Conservation (phyloP, 1,140 invertebrate species). For the Oryzaephilus surinamensis region DNA sequence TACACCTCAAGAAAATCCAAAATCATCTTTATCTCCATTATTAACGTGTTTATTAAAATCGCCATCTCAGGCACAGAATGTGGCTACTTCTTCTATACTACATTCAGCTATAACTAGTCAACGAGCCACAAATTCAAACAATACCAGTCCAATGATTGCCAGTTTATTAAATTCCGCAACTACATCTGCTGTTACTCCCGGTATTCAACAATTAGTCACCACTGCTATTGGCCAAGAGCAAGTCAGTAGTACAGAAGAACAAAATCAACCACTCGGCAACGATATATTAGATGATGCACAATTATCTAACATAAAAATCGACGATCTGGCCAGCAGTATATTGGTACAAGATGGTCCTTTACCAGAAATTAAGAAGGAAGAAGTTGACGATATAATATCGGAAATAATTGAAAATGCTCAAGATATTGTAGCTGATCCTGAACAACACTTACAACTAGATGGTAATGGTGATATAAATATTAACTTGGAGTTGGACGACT, state of each 20-base stretch:
- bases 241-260: constrained; percentile 3
- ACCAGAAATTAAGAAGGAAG: constrained; percentile 35
- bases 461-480: constrained; percentile 32
- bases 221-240: constrained; percentile 35
- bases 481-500: constrained; percentile 31
- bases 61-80: constrained; percentile 42
- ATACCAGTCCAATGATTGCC: constrained; percentile 43
- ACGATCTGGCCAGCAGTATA: constrained; percentile 32
- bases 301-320: constrained; percentile 30
- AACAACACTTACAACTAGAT: constrained; percentile 32
- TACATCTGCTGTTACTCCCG: constrained; percentile 35
- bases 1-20: constrained; percentile 17
- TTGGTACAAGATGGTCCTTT: constrained; percentile 29
- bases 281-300: constrained; percentile 27
- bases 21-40: constrained; percentile 53
- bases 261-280: constrained; percentile 13
- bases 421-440: constrained; percentile 33
- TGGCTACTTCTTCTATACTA: constrained; percentile 36
- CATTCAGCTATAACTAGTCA: constrained; percentile 36
- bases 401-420: constrained; percentile 33
- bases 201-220: constrained; percentile 38
- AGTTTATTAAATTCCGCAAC: constrained; percentile 45
- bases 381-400: constrained; percentile 34
- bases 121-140: constrained; percentile 13
- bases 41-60: constrained; percentile 72